Evolutionary conservation across 2,888 invertebrate species (phyloP).

Genomic region (Lymantria monacha): DNA sequence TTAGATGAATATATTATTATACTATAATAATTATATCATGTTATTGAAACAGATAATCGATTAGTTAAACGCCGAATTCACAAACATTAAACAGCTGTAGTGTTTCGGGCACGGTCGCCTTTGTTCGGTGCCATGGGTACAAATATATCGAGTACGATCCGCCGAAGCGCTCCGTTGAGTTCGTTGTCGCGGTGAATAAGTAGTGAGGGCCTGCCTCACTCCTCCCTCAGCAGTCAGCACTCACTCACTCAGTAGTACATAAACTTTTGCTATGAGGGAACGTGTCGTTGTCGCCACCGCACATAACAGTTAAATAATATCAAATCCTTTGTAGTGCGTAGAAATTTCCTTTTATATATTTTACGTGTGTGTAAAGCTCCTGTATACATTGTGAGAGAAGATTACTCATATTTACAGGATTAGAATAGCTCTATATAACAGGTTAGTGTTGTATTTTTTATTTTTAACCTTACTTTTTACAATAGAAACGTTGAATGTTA

Average conservation of each 20-base stretch:
- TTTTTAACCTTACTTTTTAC: conserved; percentile 10
- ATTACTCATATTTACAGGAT: conserved; percentile 39
- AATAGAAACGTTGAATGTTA: neutral
- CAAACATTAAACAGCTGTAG: conserved; percentile 78
- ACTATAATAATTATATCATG: neutral
- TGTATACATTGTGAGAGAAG: conserved; percentile 39
- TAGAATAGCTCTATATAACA: conserved; percentile 35
- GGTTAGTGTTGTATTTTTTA: conserved; percentile 32
- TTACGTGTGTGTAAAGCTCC: conserved; percentile 41
- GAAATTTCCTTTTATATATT: conserved; percentile 19
- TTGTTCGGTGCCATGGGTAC: conserved; percentile 52
- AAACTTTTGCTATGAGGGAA: conserved; percentile 25
- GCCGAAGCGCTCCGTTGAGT: conserved; percentile 41
- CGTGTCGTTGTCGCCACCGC: conserved; percentile 28
- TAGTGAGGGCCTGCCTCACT: neutral
- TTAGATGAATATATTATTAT: neutral
- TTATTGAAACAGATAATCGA: conserved; percentile 49
- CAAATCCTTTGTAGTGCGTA: conserved; percentile 47
- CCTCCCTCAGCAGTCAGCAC: neutral
- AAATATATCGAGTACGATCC: conserved; percentile 38
- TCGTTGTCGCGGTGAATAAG: conserved; percentile 58
- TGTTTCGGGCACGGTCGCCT: conserved; percentile 55
- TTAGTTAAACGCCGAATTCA: conserved; percentile 59
- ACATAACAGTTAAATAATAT: conserved; percentile 39
- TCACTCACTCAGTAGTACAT: conserved; percentile 41